Evolutionary conservation across 2,113 vertebrate genomes (phyloP).

Genomic region (Corythoichthys haematopterus): DNA sequence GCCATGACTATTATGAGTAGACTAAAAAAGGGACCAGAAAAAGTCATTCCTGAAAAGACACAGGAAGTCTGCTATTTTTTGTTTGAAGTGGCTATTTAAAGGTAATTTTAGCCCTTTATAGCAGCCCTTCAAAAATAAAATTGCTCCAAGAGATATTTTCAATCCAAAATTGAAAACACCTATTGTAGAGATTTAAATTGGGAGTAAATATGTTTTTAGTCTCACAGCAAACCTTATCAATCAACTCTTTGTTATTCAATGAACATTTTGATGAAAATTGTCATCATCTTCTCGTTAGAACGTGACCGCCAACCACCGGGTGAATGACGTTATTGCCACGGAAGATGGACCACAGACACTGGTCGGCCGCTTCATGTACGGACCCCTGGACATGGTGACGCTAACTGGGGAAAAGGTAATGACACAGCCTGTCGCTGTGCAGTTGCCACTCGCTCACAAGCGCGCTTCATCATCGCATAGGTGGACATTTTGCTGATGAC

Average conservation of each 20-base stretch:
- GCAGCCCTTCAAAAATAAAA: not conserved
- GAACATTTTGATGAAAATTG: not conserved
- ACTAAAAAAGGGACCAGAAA: not conserved
- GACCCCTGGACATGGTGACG: conserved; percentile 96
- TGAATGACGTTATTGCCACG: conserved; percentile 87
- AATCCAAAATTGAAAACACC: not conserved
- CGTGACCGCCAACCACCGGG: conserved; percentile 92
- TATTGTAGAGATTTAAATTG: not conserved
- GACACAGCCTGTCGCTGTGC: not conserved
- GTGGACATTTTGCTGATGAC: conserved; percentile 92
- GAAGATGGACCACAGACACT: conserved; percentile 88
- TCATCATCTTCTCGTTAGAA: conserved; percentile 71
- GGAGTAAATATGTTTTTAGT: not conserved
- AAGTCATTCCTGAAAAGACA: not conserved
- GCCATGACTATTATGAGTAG: not conserved
- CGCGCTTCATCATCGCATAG: conserved; percentile 54
- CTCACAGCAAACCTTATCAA: not conserved
- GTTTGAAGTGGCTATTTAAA: not conserved
- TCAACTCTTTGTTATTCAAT: not conserved
- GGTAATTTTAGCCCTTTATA: not conserved
- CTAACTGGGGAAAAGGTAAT: conserved; percentile 94
- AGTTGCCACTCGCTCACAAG: not conserved
- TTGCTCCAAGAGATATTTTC: not conserved
- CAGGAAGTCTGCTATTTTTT: not conserved
- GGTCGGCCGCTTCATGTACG: conserved; percentile 97